Evolutionary conservation across 2,113 vertebrate species (phyloP).

Genomic region (Bettongia penicillata): DNA sequence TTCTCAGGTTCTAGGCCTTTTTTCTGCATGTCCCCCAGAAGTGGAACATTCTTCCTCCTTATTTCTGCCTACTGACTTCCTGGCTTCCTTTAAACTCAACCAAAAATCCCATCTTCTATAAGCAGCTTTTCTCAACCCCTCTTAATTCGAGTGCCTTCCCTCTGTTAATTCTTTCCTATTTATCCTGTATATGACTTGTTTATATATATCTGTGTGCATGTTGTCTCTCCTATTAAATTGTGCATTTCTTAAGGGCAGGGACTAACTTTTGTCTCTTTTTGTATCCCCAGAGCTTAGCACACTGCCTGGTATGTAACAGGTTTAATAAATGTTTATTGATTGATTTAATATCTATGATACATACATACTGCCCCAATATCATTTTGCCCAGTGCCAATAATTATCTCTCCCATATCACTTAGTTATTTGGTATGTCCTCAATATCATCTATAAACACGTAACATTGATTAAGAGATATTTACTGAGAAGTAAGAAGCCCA

Average conservation of each 20-base stretch:
- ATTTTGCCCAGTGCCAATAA: no score
- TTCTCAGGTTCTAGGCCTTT: not conserved
- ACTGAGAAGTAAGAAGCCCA: no score
- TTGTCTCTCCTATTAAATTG: not conserved
- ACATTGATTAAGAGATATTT: no score
- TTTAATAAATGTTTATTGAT: not conserved
- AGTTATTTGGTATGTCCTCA: no score
- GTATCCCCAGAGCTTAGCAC: not conserved
- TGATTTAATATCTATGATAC: not conserved
- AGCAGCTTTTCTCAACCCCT: not conserved
- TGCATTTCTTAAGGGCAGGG: not conserved
- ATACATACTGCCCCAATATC: not conserved
- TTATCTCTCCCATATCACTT: no score
- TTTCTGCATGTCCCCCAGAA: not conserved
- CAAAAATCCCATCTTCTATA: not conserved
- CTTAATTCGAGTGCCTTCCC: not conserved
- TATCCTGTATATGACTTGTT: not conserved
- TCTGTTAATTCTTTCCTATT: not conserved
- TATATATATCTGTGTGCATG: not conserved
- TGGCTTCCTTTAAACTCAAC: not conserved
- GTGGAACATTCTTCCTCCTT: not conserved
- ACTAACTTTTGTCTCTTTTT: not conserved
- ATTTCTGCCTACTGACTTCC: not conserved
- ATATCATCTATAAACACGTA: no score
- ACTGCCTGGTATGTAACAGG: not conserved